Base-by-base conservation (phyloP, 2,797 vertebrate genomes). In the Echiichthys vipera region DNA sequence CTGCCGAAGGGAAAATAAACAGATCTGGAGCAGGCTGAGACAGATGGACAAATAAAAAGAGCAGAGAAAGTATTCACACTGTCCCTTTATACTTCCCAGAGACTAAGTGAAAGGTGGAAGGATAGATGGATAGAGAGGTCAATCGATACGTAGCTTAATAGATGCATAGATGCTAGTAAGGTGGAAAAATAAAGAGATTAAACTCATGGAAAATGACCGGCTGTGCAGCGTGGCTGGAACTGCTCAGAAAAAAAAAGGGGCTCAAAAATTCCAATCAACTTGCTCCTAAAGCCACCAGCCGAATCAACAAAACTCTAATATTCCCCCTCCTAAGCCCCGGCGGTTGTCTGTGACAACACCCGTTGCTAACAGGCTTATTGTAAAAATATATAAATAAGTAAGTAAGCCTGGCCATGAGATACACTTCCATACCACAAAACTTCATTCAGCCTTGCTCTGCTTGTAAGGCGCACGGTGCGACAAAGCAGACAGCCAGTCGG, bases 321-420 rank as follows among this genome's bases (percentile, higher is more conserved):
- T 78, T 63, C 42, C 32, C 51, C 18, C 20, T 14, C 12, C 83
- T 92, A 86, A 89, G 81, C 77, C 69, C 57, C 37, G 0, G 64
- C 78, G 78, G 62, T 66, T 36, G 24, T 61, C 71, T 73, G 75
- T 61, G 80, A 83, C 81, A 83, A 83, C 78, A 71, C 37, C 78
- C 78, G 29, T 78, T 42, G 74, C 91, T 86, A 91, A 93, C 88
- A 77, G 87, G 86, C 90, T 92, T 94, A 91, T 76, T 71, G 65
- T 59, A 59, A 64, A 83, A 83, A 82, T 69, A 79, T 69, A 65
- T 76, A 65, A 85, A 18, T 47, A 81, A 65, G 12, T 47, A 63
- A 63, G 49, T 78, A 81, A 83, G 79, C 74, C 53, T 43, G 74
- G 68, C 64, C 70, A 68, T 65, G 75, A 79, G 84, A 88, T 75